Evolutionary conservation across 2,113 vertebrate genomes (phyloP).

Genomic region (Hassar affinis): DNA sequence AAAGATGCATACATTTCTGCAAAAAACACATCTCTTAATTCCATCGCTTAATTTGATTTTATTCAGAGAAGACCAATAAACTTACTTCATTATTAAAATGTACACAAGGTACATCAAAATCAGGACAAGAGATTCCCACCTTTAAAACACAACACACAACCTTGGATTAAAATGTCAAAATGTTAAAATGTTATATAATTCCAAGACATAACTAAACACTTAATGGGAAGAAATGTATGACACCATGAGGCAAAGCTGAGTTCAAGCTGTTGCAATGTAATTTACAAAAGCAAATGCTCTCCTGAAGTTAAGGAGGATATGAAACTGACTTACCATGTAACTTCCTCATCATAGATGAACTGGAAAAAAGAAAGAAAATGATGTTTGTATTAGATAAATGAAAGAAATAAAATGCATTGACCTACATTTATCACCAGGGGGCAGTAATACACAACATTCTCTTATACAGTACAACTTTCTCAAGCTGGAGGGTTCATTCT

Average conservation of each 20-base stretch:
- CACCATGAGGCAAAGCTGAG: not conserved
- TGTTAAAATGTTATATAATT: not conserved
- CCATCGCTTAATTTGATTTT: not conserved
- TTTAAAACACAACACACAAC: slow-evolving; percentile 62
- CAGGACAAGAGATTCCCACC: slow-evolving; percentile 94
- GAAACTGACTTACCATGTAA: slow-evolving; percentile 84
- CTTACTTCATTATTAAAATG: slow-evolving; percentile 99
- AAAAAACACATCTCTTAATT: not conserved
- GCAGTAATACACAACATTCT: slow-evolving; percentile 20
- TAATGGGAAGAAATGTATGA: not conserved
- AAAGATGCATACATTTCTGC: not conserved
- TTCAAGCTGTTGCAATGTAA: not conserved
- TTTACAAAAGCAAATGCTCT: not conserved
- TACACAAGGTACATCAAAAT: slow-evolving; percentile 93
- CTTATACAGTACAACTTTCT: too few relatives aligned
- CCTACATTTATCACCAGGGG: slow-evolving; percentile 35
- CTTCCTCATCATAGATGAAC: slow-evolving; percentile 97
- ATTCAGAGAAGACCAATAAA: slow-evolving; percentile 43
- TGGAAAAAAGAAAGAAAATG: slow-evolving; percentile 64
- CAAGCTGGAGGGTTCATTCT: not conserved
- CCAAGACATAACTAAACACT: not conserved
- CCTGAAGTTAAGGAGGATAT: not conserved
- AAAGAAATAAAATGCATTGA: not conserved
- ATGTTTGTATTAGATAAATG: not conserved
- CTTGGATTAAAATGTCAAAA: not conserved